These are phyloP conservation scores for Sardinella longiceps DNA, from an alignment of 2,797 vertebrate genomes.

Conservation along the genomic window DNA sequence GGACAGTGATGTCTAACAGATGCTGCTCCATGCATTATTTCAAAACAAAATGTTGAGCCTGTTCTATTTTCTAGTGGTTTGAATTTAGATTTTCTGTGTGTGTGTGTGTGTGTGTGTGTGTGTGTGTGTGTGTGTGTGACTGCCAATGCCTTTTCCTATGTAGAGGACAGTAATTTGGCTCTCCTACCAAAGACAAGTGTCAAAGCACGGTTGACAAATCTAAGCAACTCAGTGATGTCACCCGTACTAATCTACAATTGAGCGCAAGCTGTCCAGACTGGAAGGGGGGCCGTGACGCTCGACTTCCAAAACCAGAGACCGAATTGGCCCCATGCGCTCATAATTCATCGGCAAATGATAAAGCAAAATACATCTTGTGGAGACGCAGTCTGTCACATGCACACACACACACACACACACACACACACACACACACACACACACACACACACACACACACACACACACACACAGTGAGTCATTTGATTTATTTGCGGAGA, in stretches of 20 bases:
- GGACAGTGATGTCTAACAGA: conserved; percentile 6
- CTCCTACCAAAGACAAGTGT: conserved; percentile 36
- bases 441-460: too few relatives aligned
- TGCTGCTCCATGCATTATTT: background rate
- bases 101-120: conserved; percentile 22
- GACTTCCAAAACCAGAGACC: background rate
- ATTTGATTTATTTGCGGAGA: conserved; percentile 33
- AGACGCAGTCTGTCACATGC: conserved; percentile 40
- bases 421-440: too few relatives aligned
- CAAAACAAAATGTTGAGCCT: background rate
- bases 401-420: too few relatives aligned
- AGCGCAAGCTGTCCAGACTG: conserved; percentile 9
- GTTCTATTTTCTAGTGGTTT: conserved; percentile 14
- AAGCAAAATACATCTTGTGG: conserved; percentile 37
- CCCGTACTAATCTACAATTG: conserved; percentile 29
- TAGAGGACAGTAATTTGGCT: conserved; percentile 41
- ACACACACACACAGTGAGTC: too few relatives aligned
- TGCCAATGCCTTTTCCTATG: conserved; percentile 30
- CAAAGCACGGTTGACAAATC: conserved; percentile 28
- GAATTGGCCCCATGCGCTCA: conserved; percentile 19
- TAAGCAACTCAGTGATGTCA: conserved; percentile 42
- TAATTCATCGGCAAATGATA: conserved; percentile 41
- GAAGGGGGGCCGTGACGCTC: background rate
- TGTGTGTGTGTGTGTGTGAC: conserved; percentile 20
- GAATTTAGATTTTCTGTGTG: background rate